Conservation (phyloP, 2,113 vertebrate species). For the Blennius ocellaris region DNA sequence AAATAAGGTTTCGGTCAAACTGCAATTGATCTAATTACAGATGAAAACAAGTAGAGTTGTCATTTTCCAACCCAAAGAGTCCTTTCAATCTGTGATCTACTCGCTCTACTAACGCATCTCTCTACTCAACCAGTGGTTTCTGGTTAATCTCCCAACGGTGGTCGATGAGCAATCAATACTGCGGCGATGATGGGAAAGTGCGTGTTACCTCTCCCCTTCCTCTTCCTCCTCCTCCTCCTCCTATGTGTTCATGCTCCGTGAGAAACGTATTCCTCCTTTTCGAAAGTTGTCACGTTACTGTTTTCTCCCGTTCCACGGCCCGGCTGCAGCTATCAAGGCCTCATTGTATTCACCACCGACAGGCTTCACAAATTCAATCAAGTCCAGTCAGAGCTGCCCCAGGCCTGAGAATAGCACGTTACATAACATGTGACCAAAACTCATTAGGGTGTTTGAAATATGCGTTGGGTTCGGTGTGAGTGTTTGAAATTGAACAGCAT, state of each 20-base stretch:
- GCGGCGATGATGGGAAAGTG: conserved; percentile 29
- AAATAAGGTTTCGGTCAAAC: too few species aligned
- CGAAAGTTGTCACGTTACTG: conserved; percentile 22
- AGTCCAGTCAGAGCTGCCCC: conserved; percentile 11
- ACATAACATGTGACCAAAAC: conserved; percentile 22
- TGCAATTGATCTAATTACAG: too few species aligned
- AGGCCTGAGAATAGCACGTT: conserved; percentile 29
- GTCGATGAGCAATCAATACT: background rate
- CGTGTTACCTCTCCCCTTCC: conserved; percentile 4
- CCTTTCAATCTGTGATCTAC: too few species aligned
- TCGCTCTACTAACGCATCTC: too few species aligned
- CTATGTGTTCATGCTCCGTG: background rate
- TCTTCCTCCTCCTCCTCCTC: conserved; percentile 15
- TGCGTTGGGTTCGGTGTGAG: conserved; percentile 7
- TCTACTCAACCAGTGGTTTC: too few species aligned
- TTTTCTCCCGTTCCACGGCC: conserved; percentile 12
- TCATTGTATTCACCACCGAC: conserved; percentile 33
- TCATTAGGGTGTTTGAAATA: background rate
- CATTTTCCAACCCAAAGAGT: too few species aligned
- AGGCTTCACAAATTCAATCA: conserved; percentile 32
- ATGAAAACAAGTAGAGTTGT: too few species aligned
- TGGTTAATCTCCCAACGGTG: background rate
- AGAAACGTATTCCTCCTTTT: conserved; percentile 7
- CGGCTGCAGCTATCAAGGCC: conserved; percentile 28
- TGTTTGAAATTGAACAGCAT: conserved; percentile 3